Base-by-base conservation (phyloP, 2,113 vertebrate genomes). In the Cromileptes altivelis region DNA sequence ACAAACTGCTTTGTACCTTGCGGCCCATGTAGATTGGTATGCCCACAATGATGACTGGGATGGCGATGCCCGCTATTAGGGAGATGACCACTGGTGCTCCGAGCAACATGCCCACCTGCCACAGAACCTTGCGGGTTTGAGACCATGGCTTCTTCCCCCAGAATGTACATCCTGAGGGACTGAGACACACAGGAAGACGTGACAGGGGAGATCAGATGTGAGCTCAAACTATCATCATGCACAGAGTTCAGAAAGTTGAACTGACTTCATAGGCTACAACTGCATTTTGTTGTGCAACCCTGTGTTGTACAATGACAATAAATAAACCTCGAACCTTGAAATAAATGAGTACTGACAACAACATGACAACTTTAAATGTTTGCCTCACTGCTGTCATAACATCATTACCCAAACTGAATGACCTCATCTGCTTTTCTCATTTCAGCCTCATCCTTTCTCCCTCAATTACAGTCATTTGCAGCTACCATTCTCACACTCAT, bases 81-180 rank as follows among this genome's bases (percentile, higher is more conserved):
- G 96, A 97, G 89, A 97, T 97, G 92, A 97, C 94, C 93, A 97
- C 95, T 0, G 97, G 97, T 0, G 96, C 97, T 81, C 96, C 97
- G 25, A 97, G 95, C 89, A 97, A 94, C 97, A 97, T 96, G 89
- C 96, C 96, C 94, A 97, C 96, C 93, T 97, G 97, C 96, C 97
- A 97, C 47, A 97, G 93, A 84, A 97, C 94, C 91, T 96, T 97
- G 71, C 96, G 92, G 30, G 95, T 97, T 88, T 96, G 94, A 4
- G 96, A 97, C 97, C 97, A 97, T 0, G 96, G 97, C 94, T 96
- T 96, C 95, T 97, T 97, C 68, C 96, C 97, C 97, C 97, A 97
- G 90, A 97, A 97, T 4, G 97, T 97, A 88, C 97, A 97, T 85
- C 97, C 97, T 74, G 97, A 97, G 77, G 97, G 97, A 94, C 96